Evolutionary conservation across 1,140 invertebrate genomes (phyloP), one percentile per base, ranked within the genome.

Genomic region (Cydia splendana): DNA sequence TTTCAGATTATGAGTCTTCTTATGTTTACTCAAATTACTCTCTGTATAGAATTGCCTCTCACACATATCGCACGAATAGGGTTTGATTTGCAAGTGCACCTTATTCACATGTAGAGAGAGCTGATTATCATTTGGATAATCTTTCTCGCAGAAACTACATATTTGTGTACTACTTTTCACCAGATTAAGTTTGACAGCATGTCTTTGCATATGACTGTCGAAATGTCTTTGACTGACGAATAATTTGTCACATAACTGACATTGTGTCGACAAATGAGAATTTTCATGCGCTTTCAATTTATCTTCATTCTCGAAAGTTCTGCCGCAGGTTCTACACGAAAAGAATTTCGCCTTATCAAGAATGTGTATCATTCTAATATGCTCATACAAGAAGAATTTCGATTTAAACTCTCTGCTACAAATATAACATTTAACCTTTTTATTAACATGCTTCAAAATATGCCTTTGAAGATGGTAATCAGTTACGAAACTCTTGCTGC

Each of bases 1-100:
- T 28, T 34, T 65, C 13, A 89, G 65, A 81, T 80, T 87, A 48
- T 93, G 91, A 10, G 91, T 76, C 62, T 83, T 86, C 75, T 91
- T 91, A 78, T 93, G 91, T 78, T 84, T 84, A 10, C 73, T 85
- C 78, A 93, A 79, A 82, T 91, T 87, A 6, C 79, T 82, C 74
- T 89, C 88, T 0, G 90, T 88, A 73, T 92, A 92, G 75, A 90
- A 93, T 24, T 88, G 81, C 75, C 78, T 85, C 2, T 91, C 88
- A 65, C 90, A 93, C 89, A 92, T 92, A 62, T 92, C 90, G 78
- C 91, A 93, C 74, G 65, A 82, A 74, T 91, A 92, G 0, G 91
- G 90, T 84, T 91, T 93, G 65, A 93, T 91, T 85, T 90, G 90
- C 73, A 93, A 84, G 81, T 93, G 91, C 4, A 81, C 76, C 73